Percentiles rank a stretch among this genome's conserved stretches.
Evolutionary conservation across 1,140 invertebrate species (phyloP).

Genomic region (Drosophila quadrilineata): DNA sequence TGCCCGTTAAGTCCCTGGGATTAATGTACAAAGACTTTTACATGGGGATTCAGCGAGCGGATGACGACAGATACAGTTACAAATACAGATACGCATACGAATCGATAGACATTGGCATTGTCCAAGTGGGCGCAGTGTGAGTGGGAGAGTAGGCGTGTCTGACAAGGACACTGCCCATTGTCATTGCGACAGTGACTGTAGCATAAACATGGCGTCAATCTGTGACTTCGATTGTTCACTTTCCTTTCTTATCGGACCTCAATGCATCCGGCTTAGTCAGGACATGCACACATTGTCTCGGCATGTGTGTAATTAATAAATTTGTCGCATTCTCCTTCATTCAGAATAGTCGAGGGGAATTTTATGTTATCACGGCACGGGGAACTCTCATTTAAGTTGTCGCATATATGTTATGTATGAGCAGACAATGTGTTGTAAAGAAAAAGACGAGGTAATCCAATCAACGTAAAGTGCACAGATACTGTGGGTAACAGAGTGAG

Average conservation of each 20-base stretch:
- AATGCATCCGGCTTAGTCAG: background rate
- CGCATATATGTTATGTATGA: too few species aligned
- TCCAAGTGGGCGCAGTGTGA: background rate
- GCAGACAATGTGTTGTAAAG: too few species aligned
- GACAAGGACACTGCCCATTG: too few species aligned
- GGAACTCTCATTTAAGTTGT: background rate
- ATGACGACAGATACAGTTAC: background rate
- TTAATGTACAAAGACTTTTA: constrained; percentile 70
- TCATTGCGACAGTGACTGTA: background rate
- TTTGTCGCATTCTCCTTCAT: background rate
- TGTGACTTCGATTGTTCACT: constrained; percentile 10
- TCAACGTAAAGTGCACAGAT: too few species aligned
- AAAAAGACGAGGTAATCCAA: too few species aligned
- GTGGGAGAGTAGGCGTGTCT: too few species aligned
- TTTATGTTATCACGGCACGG: too few species aligned
- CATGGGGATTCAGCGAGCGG: constrained; percentile 53
- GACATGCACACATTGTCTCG: background rate
- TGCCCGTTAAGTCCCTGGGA: constrained; percentile 46
- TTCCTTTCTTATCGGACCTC: background rate
- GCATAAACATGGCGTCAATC: constrained; percentile 44
- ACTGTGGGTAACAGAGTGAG: too few species aligned
- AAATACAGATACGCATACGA: background rate
- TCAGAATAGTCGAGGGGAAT: background rate
- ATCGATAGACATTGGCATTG: background rate
- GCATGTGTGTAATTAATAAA: constrained; percentile 2